These are phyloP conservation scores for Phengaris alcon DNA, from an alignment of 2,888 invertebrate genomes.

Conservation along the genomic window DNA sequence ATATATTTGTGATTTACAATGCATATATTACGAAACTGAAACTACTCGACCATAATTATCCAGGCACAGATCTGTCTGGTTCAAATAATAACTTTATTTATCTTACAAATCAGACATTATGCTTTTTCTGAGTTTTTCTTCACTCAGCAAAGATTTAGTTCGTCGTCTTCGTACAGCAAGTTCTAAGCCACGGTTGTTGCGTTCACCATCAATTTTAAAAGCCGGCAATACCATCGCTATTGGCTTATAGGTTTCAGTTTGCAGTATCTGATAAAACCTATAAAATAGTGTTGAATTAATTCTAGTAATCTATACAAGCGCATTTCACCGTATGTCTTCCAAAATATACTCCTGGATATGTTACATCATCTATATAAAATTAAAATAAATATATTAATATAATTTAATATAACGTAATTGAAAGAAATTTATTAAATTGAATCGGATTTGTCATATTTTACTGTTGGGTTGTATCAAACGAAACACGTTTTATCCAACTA, in stretches of 20 bases:
- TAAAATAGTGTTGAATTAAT: not conserved
- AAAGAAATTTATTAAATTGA: no score
- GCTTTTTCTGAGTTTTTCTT: constrained; percentile 63
- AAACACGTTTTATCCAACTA: no score
- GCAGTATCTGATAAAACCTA: constrained; percentile 6
- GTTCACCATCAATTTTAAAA: constrained; percentile 51
- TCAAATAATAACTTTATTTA: not conserved
- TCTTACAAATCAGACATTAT: constrained; percentile 61
- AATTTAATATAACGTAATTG: no score
- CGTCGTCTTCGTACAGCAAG: constrained; percentile 68
- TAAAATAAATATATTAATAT: no score
- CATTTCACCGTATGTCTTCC: no score
- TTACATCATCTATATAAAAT: no score
- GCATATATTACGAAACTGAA: not conserved
- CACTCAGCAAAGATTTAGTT: constrained; percentile 68
- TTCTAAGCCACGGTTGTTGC: constrained; percentile 53
- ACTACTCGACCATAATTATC: not conserved
- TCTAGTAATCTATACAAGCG: not conserved
- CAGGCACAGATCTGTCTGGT: not conserved
- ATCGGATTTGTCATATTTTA: no score
- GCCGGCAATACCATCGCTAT: constrained; percentile 52
- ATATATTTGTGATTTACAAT: not conserved
- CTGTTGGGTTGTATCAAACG: no score
- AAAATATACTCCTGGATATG: no score
- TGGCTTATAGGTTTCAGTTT: constrained; percentile 41